These are phyloP conservation scores for Hypercompe scribonia DNA, from an alignment of 2,888 invertebrate genomes.

Conservation along the genomic window DNA sequence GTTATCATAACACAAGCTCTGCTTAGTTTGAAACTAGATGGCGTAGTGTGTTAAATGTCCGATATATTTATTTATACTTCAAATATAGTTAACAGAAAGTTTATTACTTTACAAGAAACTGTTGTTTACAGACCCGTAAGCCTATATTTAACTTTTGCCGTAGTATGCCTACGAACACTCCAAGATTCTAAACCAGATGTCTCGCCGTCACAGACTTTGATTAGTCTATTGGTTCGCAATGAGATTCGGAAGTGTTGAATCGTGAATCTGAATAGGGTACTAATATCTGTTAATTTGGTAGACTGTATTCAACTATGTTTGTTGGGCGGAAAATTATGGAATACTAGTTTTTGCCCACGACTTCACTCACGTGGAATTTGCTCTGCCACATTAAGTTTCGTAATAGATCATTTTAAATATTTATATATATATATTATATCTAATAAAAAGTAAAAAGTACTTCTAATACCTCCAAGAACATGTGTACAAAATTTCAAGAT, in stretches of 20 bases:
- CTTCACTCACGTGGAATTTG: too few species aligned
- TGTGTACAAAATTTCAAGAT: too few species aligned
- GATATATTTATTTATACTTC: background rate
- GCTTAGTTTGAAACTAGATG: too few species aligned
- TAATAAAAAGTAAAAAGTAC: too few species aligned
- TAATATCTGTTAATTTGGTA: conserved; percentile 49
- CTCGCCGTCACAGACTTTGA: conserved; percentile 48
- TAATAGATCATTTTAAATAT: too few species aligned
- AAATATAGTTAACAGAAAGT: background rate
- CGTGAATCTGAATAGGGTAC: conserved; percentile 57
- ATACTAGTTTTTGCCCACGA: too few species aligned
- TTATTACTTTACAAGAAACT: background rate
- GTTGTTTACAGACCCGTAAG: background rate
- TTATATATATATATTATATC: too few species aligned
- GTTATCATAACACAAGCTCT: too few species aligned
- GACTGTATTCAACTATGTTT: conserved; percentile 13
- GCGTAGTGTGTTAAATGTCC: too few species aligned
- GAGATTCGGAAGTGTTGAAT: conserved; percentile 68
- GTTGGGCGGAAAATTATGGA: background rate
- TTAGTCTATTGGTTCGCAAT: conserved; percentile 68
- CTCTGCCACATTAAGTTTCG: too few species aligned
- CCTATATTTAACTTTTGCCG: conserved; percentile 6
- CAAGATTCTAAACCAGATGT: conserved; percentile 28
- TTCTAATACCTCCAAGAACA: too few species aligned
- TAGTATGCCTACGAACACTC: conserved; percentile 19